Evolutionary conservation across 2,113 vertebrate species (phyloP), one percentile per base, ranked within the genome.

Genomic region (Anas platyrhynchos): DNA sequence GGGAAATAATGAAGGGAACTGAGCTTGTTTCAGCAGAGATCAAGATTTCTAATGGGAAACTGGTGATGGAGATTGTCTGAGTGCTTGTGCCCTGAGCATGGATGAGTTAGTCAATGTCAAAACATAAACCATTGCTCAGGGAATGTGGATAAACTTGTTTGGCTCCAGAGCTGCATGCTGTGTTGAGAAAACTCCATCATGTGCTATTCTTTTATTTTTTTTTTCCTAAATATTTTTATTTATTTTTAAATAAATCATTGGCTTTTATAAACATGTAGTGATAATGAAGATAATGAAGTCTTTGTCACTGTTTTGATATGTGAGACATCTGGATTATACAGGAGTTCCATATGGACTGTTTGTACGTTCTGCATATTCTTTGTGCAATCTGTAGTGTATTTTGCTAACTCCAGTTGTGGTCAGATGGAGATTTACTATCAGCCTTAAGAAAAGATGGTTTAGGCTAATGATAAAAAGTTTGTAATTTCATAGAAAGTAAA

Each of bases 41-140:
- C 77, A 95, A 86, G 80, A 86, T 88, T 97, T 96, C 81, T 62
- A 87, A 97, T 91, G 86, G 89, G 91, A 85, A 95, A 72, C 48
- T 83, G 67, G 72, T 96, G 95, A 96, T 94, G 86, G 95, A 97
- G 90, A 97, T 89, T 91, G 86, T 97, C 83, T 96, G 89, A 86
- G 72, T 77, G 54, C 87, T 94, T 95, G 85, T 96, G 94, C 92
- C 94, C 79, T 96, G 81, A 96, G 97, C 94, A 85, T 48, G 56
- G 94, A 95, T 78, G 89, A 97, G 91, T 96, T 96, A 95, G 91
- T 97, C 96, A 96, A 93, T 96, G 93, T 97, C 96, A 96, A 93
- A 94, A 96, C 43, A 81, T 29, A 68, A 93, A 83, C 72, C 72
- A 91, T 97, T 59, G n/a, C 84, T 84, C 93, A 88, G 36, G 86